A percentile compares a stretch with the other conserved stretches of the same genome.
phyloP scores from a whole-genome alignment of 2,113 vertebrate genomes.

The Hassar affinis region DNA sequence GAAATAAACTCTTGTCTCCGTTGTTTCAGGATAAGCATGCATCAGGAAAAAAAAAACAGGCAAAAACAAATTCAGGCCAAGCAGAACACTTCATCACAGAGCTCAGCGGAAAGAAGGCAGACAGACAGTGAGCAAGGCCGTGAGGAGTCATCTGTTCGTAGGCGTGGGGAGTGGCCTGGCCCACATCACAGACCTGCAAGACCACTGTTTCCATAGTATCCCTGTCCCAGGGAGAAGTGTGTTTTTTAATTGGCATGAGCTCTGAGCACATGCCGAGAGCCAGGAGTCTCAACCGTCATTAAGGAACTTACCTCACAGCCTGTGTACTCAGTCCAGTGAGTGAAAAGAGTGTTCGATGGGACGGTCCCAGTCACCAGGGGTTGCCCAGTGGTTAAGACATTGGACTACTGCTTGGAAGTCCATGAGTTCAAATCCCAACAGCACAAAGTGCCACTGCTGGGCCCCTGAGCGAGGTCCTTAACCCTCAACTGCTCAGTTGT shows the following conservation, averaged over 20 bases:
- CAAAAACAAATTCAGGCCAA: conserved; percentile 46
- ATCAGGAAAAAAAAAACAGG: conserved; percentile 19
- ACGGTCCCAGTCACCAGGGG: conserved; percentile 1
- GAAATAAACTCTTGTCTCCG: conserved; percentile 46
- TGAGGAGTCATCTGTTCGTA: conserved; percentile 40
- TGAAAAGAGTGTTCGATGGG: conserved; percentile 21
- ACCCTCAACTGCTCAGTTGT: no score
- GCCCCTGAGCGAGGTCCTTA: no score
- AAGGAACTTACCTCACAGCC: conserved; percentile 40
- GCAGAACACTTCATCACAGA: conserved; percentile 44
- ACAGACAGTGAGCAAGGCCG: conserved; percentile 52
- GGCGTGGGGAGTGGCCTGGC: conserved; percentile 26
- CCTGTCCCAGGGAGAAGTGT: conserved; percentile 37
- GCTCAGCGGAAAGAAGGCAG: conserved; percentile 50
- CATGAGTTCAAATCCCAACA: no score
- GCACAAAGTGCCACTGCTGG: no score
- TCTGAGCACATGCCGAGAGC: conserved; percentile 32
- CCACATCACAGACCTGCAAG: conserved; percentile 2
- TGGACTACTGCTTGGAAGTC: no score
- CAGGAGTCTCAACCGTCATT: conserved; percentile 18
- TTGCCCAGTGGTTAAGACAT: no score
- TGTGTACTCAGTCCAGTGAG: conserved; percentile 23
- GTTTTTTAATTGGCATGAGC: conserved; percentile 26
- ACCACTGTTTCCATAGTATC: conserved; percentile 39
- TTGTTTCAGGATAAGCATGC: conserved; percentile 45